Evolutionary conservation across 2,888 invertebrate genomes (phyloP).

Genomic region (Dasypogon diadema): DNA sequence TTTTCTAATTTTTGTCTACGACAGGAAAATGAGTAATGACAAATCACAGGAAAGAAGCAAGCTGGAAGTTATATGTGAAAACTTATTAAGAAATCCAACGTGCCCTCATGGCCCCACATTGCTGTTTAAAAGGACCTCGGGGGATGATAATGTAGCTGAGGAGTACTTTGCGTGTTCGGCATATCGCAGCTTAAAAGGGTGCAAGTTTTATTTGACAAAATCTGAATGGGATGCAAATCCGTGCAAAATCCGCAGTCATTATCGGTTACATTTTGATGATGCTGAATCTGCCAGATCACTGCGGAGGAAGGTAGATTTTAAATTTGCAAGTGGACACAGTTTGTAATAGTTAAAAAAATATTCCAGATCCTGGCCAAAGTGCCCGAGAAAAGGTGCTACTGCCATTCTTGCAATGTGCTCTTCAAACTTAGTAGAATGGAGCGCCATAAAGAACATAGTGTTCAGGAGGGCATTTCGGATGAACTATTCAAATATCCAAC

Average conservation of each 20-base stretch:
- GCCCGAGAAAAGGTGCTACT: constrained; percentile 72
- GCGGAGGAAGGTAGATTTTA: no score
- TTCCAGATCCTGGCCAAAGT: constrained; percentile 39
- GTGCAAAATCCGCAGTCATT: background rate
- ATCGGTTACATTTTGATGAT: background rate
- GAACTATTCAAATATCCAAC: constrained; percentile 75
- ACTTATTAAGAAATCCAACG: constrained; percentile 75
- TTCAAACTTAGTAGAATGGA: constrained; percentile 60
- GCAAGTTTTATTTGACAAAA: constrained; percentile 74
- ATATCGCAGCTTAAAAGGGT: constrained; percentile 82
- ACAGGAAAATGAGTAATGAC: no score
- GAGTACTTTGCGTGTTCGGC: constrained; percentile 86
- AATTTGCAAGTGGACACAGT: no score
- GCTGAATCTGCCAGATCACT: no score
- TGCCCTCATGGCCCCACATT: constrained; percentile 85
- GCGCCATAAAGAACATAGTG: constrained; percentile 73
- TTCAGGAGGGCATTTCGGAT: constrained; percentile 71
- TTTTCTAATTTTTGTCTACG: no score
- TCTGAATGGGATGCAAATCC: constrained; percentile 60
- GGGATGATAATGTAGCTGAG: constrained; percentile 59
- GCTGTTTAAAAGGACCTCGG: constrained; percentile 71
- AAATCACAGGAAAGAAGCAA: no score
- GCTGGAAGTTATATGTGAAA: constrained; percentile 70
- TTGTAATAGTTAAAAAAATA: background rate
- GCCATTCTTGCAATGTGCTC: constrained; percentile 75